Percentiles rank a stretch among this genome's conserved stretches.
Evolutionary conservation across 2,113 vertebrate species (phyloP).

Genomic region (Ginglymostoma cirratum): DNA sequence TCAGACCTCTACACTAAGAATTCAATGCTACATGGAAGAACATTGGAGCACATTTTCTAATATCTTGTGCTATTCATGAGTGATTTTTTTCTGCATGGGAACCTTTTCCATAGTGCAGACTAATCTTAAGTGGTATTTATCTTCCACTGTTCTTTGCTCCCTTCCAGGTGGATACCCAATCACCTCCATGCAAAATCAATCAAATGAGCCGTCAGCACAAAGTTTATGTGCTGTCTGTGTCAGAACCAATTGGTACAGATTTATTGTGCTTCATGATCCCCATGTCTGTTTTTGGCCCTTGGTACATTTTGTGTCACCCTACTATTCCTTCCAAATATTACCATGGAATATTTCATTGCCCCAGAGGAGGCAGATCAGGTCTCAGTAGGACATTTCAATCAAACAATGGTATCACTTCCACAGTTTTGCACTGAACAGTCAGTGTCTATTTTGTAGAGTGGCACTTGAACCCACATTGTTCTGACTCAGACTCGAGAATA

Average conservation of each 20-base stretch:
- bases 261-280: neutral
- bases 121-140: neutral
- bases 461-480: neutral
- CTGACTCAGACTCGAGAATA: neutral
- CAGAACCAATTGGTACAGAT: neutral
- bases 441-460: neutral
- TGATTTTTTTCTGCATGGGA: neutral
- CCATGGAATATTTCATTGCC: neutral
- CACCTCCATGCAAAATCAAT: neutral
- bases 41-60: neutral
- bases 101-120: neutral
- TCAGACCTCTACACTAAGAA: neutral
- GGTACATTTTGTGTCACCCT: neutral
- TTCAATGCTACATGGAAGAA: neutral
- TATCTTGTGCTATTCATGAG: neutral
- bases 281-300: neutral
- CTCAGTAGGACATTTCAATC: neutral
- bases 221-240: neutral
- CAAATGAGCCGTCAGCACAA: neutral
- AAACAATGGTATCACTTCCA: neutral
- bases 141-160: neutral
- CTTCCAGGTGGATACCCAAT: too few relatives aligned
- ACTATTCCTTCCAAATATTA: neutral
- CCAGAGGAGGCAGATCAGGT: neutral
- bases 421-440: neutral